These are phyloP conservation scores for Lissocephala sabroskyi DNA, from an alignment of 2,888 invertebrate genomes.

Conservation along the genomic window DNA sequence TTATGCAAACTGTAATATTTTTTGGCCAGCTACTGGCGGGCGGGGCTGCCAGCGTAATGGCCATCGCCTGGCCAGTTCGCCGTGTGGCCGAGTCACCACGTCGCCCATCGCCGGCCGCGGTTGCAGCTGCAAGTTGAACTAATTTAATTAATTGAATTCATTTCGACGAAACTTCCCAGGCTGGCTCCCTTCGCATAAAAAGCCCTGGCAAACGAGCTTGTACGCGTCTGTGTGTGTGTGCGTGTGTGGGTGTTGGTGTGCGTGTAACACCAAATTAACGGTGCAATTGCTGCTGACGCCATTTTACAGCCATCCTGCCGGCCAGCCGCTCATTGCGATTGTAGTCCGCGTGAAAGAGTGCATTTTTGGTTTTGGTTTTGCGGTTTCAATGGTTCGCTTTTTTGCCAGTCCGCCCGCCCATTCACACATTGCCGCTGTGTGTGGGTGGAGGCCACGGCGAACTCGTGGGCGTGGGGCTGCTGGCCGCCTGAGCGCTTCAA, in stretches of 20 bases:
- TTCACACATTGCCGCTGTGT: not conserved
- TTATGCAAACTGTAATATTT: too few species aligned
- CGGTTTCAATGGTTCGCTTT: conserved; percentile 28
- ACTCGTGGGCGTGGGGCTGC: too few species aligned
- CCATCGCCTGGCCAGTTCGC: too few species aligned
- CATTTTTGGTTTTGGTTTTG: conserved; percentile 52
- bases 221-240: conserved; percentile 1
- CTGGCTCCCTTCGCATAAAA: too few species aligned
- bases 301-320: conserved; percentile 14
- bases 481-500: too few species aligned
- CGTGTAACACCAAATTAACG: conserved; percentile 49
- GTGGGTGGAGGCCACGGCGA: too few species aligned
- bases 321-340: conserved; percentile 16
- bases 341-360: conserved; percentile 32
- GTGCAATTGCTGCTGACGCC: conserved; percentile 31
- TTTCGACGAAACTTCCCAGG: conserved; percentile 19
- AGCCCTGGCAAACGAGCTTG: not conserved
- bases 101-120: conserved; percentile 12
- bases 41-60: conserved; percentile 34
- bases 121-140: conserved; percentile 43
- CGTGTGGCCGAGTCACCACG: too few species aligned
- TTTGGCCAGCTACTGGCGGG: too few species aligned
- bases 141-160: conserved; percentile 65
- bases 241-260: conserved; percentile 4
- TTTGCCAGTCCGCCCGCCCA: not conserved